These are phyloP conservation scores for Lacerta viridis DNA, from an alignment of 2,797 vertebrate species.

Conservation along the genomic window DNA sequence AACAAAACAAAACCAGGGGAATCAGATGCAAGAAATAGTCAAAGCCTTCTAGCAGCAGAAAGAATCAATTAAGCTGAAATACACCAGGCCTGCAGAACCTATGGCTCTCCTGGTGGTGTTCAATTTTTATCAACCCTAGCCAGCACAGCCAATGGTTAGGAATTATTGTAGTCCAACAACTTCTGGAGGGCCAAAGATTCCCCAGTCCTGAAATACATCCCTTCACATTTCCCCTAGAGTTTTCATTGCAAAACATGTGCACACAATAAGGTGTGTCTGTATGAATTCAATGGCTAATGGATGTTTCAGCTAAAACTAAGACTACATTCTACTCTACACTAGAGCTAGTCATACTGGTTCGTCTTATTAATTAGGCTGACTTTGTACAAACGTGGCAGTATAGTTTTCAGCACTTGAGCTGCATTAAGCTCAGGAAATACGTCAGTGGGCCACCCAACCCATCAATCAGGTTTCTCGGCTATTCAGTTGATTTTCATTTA, in stretches of 20 bases:
- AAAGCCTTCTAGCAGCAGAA: not conserved
- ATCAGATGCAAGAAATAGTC: not conserved
- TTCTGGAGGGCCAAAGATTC: too few relatives aligned
- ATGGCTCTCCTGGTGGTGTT: too few relatives aligned
- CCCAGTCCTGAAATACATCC: not conserved
- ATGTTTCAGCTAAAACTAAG: not conserved
- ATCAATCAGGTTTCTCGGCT: not conserved
- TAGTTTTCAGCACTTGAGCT: not conserved
- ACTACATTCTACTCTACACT: not conserved
- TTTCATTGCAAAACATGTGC: not conserved
- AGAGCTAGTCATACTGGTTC: not conserved
- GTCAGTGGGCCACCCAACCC: not conserved
- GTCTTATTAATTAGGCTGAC: too few relatives aligned
- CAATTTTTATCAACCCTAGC: too few relatives aligned
- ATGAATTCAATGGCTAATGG: not conserved
- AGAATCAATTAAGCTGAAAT: conserved; percentile 3
- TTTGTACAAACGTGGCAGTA: not conserved
- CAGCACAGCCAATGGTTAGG: too few relatives aligned
- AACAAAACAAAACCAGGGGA: not conserved
- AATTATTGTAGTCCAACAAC: too few relatives aligned
- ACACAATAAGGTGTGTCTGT: not conserved
- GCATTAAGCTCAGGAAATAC: not conserved
- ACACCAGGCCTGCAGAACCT: too few relatives aligned
- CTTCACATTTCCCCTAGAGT: not conserved
- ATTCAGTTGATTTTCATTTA: not conserved